A percentile compares a stretch with the other conserved stretches of the same genome.
Evolutionary conservation across 1,140 invertebrate genomes (phyloP).

Genomic region (Leptinotarsa defecta): DNA sequence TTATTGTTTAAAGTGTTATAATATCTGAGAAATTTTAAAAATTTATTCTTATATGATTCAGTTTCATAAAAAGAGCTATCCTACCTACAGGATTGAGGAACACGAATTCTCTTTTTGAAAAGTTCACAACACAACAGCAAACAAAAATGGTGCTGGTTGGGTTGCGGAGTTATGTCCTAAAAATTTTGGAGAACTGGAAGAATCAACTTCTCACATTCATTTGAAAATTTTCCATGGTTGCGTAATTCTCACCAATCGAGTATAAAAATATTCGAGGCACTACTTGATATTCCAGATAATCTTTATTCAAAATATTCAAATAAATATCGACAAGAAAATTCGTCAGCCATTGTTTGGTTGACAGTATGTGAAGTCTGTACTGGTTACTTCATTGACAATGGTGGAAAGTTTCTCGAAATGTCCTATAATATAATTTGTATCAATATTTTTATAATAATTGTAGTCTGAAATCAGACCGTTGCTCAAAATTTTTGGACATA

Average conservation of each 20-base stretch:
- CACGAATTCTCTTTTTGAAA: not conserved
- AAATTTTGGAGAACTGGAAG: conserved; percentile 1
- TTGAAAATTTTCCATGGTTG: not conserved
- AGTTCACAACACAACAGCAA: conserved; percentile 19
- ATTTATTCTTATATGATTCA: not conserved
- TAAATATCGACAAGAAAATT: conserved; percentile 20
- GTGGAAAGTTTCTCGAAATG: not conserved
- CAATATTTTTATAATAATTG: conserved; percentile 14
- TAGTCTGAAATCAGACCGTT: conserved; percentile 18
- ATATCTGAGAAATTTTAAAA: not conserved
- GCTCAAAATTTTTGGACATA: not conserved
- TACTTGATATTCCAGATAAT: conserved; percentile 4
- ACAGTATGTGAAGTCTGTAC: not conserved
- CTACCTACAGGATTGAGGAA: conserved; percentile 22
- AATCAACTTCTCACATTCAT: not conserved
- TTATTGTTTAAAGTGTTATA: not conserved
- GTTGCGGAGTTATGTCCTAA: not conserved
- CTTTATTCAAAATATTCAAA: conserved; percentile 6
- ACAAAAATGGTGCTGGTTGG: conserved; percentile 12
- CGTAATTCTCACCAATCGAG: not conserved
- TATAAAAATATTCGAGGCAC: conserved; percentile 5
- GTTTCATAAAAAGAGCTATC: conserved; percentile 7
- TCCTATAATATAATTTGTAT: not conserved
- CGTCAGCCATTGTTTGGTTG: not conserved
- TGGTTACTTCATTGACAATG: not conserved